A percentile compares a stretch with the other conserved stretches of the same genome.
These are phyloP conservation scores for Rostratula benghalensis DNA, from an alignment of 2,113 vertebrate species.

Conservation along the genomic window DNA sequence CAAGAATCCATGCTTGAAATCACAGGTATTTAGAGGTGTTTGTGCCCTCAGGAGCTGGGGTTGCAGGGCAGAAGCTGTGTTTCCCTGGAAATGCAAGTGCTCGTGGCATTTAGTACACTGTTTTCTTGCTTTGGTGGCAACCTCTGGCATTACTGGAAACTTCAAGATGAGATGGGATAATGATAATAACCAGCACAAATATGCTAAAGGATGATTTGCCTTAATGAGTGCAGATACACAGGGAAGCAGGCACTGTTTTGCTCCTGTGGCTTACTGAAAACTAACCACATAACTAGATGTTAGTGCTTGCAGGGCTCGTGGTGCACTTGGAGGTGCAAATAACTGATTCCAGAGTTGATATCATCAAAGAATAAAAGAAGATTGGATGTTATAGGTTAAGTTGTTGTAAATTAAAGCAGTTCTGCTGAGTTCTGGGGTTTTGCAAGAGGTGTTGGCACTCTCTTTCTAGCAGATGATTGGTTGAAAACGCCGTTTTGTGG, in stretches of 20 bases:
- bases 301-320: neutral
- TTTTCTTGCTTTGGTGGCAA: neutral
- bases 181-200: neutral
- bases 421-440: neutral
- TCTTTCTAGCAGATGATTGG: neutral
- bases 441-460: neutral
- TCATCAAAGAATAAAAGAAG: conserved; percentile 18
- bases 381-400: conserved; percentile 31
- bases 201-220: neutral
- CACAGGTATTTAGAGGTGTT: neutral
- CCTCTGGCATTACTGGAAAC: neutral
- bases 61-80: neutral
- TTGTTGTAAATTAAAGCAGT: conserved; percentile 24
- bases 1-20: neutral
- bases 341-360: conserved; percentile 7
- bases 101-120: rapidly evolving
- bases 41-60: neutral
- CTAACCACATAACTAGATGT: neutral
- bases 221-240: neutral
- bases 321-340: neutral
- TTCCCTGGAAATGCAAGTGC: neutral
- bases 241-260: neutral
- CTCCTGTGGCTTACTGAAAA: neutral
- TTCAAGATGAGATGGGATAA: neutral
- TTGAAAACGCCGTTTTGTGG: neutral